Evolutionary conservation across 2,113 vertebrate genomes (phyloP).

Genomic region (Nibea coibor): DNA sequence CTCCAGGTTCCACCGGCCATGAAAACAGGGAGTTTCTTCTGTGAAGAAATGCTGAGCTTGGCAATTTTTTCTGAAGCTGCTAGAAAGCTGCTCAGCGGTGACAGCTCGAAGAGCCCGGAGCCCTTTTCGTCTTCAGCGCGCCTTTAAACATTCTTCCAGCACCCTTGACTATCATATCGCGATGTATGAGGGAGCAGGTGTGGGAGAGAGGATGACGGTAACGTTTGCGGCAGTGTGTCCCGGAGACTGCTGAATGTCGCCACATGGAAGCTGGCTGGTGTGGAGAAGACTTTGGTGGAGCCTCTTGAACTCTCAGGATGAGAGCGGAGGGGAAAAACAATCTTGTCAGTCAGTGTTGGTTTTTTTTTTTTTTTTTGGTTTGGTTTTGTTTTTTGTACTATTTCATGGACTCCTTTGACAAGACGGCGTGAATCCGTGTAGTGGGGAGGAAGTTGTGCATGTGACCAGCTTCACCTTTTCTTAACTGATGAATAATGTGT

Average conservation of each 20-base stretch:
- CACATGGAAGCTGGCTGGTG: conserved; percentile 57
- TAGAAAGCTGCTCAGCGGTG: conserved; percentile 70
- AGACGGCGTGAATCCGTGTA: conserved; percentile 74
- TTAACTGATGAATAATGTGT: conserved; percentile 85
- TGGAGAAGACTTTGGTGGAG: conserved; percentile 59
- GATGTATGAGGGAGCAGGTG: conserved; percentile 48
- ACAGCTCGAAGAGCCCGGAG: conserved; percentile 75
- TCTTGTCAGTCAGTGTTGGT: conserved; percentile 72
- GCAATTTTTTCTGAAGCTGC: conserved; percentile 54
- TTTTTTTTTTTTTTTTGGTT: conserved; percentile 70
- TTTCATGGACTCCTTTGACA: conserved; percentile 82
- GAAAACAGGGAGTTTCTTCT: conserved; percentile 92
- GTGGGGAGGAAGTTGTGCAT: conserved; percentile 86
- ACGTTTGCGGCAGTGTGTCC: conserved; percentile 70
- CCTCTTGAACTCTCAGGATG: conserved; percentile 59
- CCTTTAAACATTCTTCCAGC: conserved; percentile 77
- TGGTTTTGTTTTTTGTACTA: conserved; percentile 70
- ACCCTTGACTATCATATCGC: conserved; percentile 61
- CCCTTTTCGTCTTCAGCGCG: conserved; percentile 65
- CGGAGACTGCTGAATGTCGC: conserved; percentile 67
- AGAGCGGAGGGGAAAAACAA: conserved; percentile 67
- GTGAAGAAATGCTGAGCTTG: conserved; percentile 91
- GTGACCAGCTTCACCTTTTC: conserved; percentile 88
- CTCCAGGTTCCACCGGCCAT: conserved; percentile 97
- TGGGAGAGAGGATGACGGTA: conserved; percentile 47